These are phyloP conservation scores for Patella caerulea DNA, from an alignment of 2,888 invertebrate genomes.

Conservation along the genomic window DNA sequence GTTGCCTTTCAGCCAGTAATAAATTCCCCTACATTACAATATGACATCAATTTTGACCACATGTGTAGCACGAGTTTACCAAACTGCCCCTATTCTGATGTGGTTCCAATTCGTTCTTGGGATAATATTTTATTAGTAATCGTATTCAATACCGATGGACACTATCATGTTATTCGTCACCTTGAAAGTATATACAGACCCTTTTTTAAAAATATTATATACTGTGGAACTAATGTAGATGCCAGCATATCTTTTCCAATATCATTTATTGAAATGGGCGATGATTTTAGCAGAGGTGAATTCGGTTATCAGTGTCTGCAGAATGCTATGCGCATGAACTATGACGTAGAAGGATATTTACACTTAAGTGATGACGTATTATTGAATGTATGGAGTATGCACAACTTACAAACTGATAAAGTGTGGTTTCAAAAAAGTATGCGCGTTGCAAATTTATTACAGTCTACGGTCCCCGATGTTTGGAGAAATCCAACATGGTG, in stretches of 20 bases:
- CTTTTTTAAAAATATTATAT: constrained; percentile 21
- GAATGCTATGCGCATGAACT: constrained; percentile 25
- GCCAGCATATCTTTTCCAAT: neutral
- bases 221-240: constrained; percentile 15
- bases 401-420: constrained; percentile 15
- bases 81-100: neutral
- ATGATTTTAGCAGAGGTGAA: neutral
- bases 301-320: constrained; percentile 24
- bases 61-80: neutral
- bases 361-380: constrained; percentile 29
- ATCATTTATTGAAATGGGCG: constrained; percentile 15
- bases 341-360: constrained; percentile 25
- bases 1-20: too few relatives aligned
- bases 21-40: too few relatives aligned
- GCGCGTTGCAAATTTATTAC: constrained; percentile 7
- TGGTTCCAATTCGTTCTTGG: neutral
- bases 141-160: constrained; percentile 12
- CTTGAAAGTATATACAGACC: constrained; percentile 21
- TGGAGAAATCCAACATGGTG: constrained; percentile 21
- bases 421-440: constrained; percentile 24
- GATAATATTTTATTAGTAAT: constrained; percentile 22
- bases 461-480: constrained; percentile 18
- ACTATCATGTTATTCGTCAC: neutral
- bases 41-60: too few relatives aligned
- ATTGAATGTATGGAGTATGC: constrained; percentile 29